These are phyloP conservation scores for Strongylocentrotus purpuratus DNA, from an alignment of 35 echinoderm and acorn worm genomes.

Conservation along the genomic window DNA sequence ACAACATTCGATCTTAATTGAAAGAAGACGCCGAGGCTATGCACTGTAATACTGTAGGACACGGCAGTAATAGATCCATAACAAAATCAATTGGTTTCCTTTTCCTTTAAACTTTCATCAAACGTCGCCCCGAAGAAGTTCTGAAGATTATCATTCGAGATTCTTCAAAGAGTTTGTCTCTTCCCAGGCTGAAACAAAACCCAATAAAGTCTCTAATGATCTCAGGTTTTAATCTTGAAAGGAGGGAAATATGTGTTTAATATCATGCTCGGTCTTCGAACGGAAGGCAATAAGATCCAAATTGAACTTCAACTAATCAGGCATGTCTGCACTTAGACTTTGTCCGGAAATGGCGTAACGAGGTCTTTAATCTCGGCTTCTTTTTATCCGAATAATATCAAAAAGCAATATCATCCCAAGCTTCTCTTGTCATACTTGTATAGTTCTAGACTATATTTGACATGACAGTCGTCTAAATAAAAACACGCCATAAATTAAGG, in stretches of 20 bases:
- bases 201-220: neutral
- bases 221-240: neutral
- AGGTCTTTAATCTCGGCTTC: constrained; percentile 9
- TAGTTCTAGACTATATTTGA: neutral
- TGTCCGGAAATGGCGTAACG: constrained; percentile 7
- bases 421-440: neutral
- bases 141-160: neutral
- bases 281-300: neutral
- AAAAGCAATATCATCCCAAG: neutral
- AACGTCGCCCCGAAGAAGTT: neutral
- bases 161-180: neutral
- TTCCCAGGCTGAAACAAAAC: neutral
- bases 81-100: neutral
- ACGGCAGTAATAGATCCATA: neutral
- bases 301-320: neutral
- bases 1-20: constrained; percentile 13
- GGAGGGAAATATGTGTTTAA: neutral
- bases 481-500: neutral
- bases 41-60: neutral
- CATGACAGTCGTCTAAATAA: neutral
- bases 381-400: neutral
- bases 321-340: constrained; percentile 16
- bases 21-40: neutral
- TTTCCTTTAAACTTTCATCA: neutral
- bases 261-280: neutral